phyloP scores from a whole-genome alignment of 2,113 vertebrate genomes.

The Motacilla tschutschensis region DNA sequence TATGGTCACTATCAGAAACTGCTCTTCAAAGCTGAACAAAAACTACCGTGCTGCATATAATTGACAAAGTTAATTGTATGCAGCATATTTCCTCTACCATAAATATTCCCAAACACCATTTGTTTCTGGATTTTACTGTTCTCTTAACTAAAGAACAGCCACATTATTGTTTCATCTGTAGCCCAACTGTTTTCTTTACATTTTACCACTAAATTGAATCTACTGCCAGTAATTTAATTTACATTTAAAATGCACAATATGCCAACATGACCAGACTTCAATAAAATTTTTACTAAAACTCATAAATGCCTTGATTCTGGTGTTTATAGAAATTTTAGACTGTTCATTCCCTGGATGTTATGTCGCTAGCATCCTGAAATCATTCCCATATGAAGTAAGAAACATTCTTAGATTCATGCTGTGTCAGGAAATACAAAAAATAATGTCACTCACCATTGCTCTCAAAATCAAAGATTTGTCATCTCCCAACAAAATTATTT shows the following conservation, averaged over 20 bases:
- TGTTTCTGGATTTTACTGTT: constrained; percentile 62
- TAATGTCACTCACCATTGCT: background rate
- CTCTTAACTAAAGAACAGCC: constrained; percentile 64
- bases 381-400: constrained; percentile 72
- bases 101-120: constrained; percentile 5
- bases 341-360: constrained; percentile 57
- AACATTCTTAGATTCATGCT: constrained; percentile 52
- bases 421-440: constrained; percentile 19
- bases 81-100: constrained; percentile 10
- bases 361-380: constrained; percentile 61
- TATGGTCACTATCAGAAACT: constrained; percentile 35
- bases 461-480: constrained; percentile 1
- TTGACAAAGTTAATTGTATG: background rate
- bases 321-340: constrained; percentile 79
- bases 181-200: constrained; percentile 65
- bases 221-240: constrained; percentile 77
- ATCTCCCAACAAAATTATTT: background rate
- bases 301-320: constrained; percentile 70
- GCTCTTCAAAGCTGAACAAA: constrained; percentile 42
- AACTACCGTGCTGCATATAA: constrained; percentile 47
- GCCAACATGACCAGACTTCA: constrained; percentile 74
- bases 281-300: constrained; percentile 74
- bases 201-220: constrained; percentile 78
- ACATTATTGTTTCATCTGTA: constrained; percentile 67
- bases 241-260: constrained; percentile 72